A percentile compares a stretch with the other conserved stretches of the same genome.
Conservation (phyloP, 1,140 invertebrate genomes). For the Drosophila insularis region DNA sequence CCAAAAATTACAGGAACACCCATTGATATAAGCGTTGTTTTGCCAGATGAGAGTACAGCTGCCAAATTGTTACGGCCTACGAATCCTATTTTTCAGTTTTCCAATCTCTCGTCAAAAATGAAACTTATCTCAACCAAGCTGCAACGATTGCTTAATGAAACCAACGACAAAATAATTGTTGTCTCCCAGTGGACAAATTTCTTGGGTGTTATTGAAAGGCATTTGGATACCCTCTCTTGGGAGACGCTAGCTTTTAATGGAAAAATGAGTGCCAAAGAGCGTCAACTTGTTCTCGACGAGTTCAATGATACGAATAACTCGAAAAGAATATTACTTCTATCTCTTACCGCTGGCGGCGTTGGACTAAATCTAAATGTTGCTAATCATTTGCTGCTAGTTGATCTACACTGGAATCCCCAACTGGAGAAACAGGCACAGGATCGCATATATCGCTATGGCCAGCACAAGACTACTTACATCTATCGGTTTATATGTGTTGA, state of each 20-base stretch:
- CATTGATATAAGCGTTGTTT: neutral
- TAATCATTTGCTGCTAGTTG: constrained; percentile 54
- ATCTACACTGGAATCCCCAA: constrained; percentile 62
- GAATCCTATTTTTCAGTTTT: constrained; percentile 56
- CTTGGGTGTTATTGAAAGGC: constrained; percentile 27
- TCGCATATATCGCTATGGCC: constrained; percentile 63
- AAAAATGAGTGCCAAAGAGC: constrained; percentile 23
- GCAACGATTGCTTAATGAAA: constrained; percentile 30
- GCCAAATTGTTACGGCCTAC: constrained; percentile 28
- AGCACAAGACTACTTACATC: constrained; percentile 44
- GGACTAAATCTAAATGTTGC: constrained; percentile 60
- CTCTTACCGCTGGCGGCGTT: constrained; percentile 54
- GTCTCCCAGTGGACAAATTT: constrained; percentile 52
- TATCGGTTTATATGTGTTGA: constrained; percentile 89
- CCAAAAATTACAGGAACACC: neutral
- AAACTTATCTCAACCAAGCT: constrained; percentile 28
- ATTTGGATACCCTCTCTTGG: constrained; percentile 22
- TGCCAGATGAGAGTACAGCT: constrained; percentile 1
- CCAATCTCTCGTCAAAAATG: constrained; percentile 35
- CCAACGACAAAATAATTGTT: constrained; percentile 52
- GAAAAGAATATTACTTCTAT: constrained; percentile 45
- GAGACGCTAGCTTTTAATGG: constrained; percentile 48
- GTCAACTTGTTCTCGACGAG: constrained; percentile 32
- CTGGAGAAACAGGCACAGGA: constrained; percentile 57
- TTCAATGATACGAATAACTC: constrained; percentile 28